phyloP scores from a whole-genome alignment of 2,888 invertebrate species.

The Drosophila sordidula region DNA sequence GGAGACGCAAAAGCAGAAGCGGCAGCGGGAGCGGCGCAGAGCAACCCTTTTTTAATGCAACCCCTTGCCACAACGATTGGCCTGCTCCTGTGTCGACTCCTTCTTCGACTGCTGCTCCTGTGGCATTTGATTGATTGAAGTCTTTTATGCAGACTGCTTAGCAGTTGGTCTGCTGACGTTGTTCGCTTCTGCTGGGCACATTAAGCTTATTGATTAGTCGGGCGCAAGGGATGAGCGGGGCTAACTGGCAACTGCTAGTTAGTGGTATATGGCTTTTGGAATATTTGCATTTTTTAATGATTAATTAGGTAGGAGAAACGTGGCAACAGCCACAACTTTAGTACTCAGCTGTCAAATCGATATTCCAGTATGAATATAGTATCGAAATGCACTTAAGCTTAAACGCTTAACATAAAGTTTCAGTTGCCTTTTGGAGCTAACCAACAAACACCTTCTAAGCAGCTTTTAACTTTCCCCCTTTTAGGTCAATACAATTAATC shows the following conservation, averaged over 20 bases:
- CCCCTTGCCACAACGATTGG: conserved; percentile 33
- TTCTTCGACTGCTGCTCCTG: conserved; percentile 33
- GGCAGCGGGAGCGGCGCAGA: not conserved
- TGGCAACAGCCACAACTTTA: conserved; percentile 6
- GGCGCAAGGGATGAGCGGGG: not conserved
- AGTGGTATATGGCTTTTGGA: not conserved
- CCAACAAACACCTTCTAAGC: not conserved
- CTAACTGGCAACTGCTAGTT: conserved; percentile 9
- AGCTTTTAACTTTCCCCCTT: not conserved
- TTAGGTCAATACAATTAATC: not conserved
- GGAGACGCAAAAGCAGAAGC: too few species aligned
- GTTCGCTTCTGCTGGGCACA: conserved; percentile 46
- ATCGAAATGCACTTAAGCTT: not conserved
- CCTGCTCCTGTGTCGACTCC: conserved; percentile 24
- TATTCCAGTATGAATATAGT: not conserved
- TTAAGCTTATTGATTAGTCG: conserved; percentile 57
- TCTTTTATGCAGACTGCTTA: conserved; percentile 46
- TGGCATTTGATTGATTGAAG: conserved; percentile 75
- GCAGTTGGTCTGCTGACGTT: conserved; percentile 32
- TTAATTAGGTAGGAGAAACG: conserved; percentile 49
- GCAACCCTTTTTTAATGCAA: conserved; percentile 38
- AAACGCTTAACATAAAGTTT: not conserved
- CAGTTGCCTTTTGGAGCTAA: not conserved
- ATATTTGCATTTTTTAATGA: conserved; percentile 67
- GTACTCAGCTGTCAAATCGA: conserved; percentile 3